A percentile compares a stretch with the other conserved stretches of the same genome.
Evolutionary conservation across 2,888 invertebrate species (phyloP).

Genomic region (Julus scandinavius): DNA sequence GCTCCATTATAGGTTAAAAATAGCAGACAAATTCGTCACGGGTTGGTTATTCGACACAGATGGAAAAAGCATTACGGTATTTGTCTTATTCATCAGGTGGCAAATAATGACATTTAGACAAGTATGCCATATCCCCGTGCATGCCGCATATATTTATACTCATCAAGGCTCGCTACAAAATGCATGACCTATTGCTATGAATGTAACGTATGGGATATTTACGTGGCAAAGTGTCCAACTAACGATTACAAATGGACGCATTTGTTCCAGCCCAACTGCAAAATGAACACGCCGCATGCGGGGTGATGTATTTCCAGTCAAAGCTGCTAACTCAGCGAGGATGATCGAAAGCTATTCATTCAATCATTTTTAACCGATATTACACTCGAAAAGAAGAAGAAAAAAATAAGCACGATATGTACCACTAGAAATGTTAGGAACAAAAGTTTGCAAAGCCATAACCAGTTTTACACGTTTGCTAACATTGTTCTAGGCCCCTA

Average conservation of each 20-base stretch:
- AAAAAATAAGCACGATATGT: neutral
- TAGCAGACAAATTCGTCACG: constrained; percentile 40
- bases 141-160: constrained; percentile 25
- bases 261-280: constrained; percentile 43
- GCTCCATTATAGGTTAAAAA: constrained; percentile 46
- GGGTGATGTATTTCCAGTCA: constrained; percentile 40
- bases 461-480: neutral
- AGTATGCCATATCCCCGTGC: constrained; percentile 1
- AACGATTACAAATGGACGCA: constrained; percentile 41
- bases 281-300: constrained; percentile 40
- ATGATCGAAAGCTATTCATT: constrained; percentile 43
- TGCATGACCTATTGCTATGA: constrained; percentile 40
- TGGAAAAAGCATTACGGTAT: constrained; percentile 41
- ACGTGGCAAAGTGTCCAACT: constrained; percentile 45
- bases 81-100: constrained; percentile 52
- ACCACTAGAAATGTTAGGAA: neutral
- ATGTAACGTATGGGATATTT: constrained; percentile 46
- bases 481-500: too few species aligned
- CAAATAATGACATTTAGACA: constrained; percentile 45
- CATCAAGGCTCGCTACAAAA: constrained; percentile 37
- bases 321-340: constrained; percentile 45
- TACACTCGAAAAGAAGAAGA: neutral
- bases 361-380: constrained; percentile 44
- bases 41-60: constrained; percentile 37
- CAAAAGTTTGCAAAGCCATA: neutral